These are phyloP conservation scores for Megalopta genalis DNA, from an alignment of 1,140 invertebrate species.

Conservation along the genomic window DNA sequence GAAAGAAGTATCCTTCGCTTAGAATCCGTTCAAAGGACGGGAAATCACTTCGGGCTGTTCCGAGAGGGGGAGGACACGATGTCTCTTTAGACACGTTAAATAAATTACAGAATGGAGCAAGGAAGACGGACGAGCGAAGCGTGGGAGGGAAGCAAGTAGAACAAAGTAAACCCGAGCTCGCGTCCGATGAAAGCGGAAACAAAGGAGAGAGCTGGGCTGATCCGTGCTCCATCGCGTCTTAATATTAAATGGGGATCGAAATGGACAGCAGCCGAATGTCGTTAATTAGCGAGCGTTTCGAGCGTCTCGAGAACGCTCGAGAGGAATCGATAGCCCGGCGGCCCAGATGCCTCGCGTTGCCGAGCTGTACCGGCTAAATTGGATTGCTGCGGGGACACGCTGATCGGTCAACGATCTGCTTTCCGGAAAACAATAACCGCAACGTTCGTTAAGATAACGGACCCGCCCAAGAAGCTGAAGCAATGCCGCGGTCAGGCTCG, in stretches of 20 bases:
- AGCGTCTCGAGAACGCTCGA: conserved; percentile 15
- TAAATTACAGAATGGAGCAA: conserved; percentile 27
- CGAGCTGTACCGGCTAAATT: conserved; percentile 46
- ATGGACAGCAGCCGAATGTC: conserved; percentile 9
- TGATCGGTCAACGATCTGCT: conserved; percentile 18
- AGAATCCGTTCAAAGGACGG: background rate
- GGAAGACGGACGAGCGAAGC: conserved; percentile 12
- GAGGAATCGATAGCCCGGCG: conserved; percentile 43
- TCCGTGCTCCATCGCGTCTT: conserved; percentile 9
- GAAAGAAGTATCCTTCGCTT: background rate
- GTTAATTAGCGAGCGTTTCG: conserved; percentile 50
- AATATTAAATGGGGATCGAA: conserved; percentile 29
- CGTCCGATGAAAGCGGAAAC: background rate
- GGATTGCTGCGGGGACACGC: conserved; percentile 40
- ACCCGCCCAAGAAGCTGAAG: background rate
- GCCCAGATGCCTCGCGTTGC: conserved; percentile 17
- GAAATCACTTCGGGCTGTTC: background rate
- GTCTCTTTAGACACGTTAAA: conserved; percentile 14
- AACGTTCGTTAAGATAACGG: conserved; percentile 18
- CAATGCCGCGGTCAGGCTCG: background rate
- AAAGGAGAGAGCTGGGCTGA: conserved; percentile 17
- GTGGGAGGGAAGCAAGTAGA: conserved; percentile 4
- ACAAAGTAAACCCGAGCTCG: conserved; percentile 8
- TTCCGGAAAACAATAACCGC: conserved; percentile 47
- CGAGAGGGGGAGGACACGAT: background rate